Percentiles rank a stretch among this genome's conserved stretches.
phyloP scores from a whole-genome alignment of 2,888 invertebrate genomes.

The Hypolimnas misippus region DNA sequence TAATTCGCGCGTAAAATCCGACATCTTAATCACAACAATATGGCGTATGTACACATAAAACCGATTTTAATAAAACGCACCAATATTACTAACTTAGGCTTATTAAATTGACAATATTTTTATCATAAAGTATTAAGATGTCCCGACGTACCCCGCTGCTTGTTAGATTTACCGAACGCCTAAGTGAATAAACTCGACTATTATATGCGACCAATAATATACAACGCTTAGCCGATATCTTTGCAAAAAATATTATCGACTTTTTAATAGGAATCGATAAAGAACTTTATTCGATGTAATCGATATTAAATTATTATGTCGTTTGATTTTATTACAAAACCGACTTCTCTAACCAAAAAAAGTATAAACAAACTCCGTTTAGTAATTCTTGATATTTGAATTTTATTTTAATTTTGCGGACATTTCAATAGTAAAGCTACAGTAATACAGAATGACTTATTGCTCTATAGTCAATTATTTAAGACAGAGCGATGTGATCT shows the following conservation, averaged over 20 bases:
- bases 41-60: not conserved
- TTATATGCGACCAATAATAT: not conserved
- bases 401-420: not conserved
- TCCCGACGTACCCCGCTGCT: constrained; percentile 14
- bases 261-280: not conserved
- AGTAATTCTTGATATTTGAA: not conserved
- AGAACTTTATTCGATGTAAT: not conserved
- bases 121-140: constrained; percentile 22
- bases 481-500: not conserved
- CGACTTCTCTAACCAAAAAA: no score
- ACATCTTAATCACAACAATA: not conserved
- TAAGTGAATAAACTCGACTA: constrained; percentile 2
- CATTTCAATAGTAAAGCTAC: not conserved
- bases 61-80: not conserved
- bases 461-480: not conserved
- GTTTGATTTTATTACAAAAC: no score
- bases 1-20: not conserved
- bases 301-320: no score
- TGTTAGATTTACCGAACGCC: not conserved
- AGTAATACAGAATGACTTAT: constrained; percentile 1
- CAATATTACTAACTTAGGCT: constrained; percentile 2
- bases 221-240: not conserved
- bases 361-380: not conserved
- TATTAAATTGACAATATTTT: constrained; percentile 31
- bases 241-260: not conserved